Base-by-base conservation (phyloP, 30 jellyfish, hydroid and myxozoan species). In the Aurelia sp. region DNA sequence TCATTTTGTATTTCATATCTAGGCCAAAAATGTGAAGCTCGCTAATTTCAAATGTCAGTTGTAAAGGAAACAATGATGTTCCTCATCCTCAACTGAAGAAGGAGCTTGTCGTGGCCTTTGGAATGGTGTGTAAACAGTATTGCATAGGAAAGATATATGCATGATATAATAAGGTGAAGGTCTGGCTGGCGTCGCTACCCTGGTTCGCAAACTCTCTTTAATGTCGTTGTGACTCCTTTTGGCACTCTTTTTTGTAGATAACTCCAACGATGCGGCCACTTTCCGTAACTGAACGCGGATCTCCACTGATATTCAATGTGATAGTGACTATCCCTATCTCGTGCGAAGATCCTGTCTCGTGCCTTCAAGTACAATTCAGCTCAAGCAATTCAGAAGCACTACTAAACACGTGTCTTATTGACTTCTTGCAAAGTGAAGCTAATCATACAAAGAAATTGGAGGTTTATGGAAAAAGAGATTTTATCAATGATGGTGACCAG, bases 401-500 rank as follows among this genome's bases (percentile, higher is more conserved):
- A 10, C 22, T 88, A 11, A 94, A 69, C 73, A 79, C 55, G 33
- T 88, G 97, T 53, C 71, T 81, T 5, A 17, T 88, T 57, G 59
- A 74, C 18, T 88, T 88, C 75, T 61, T 69, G 37, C 66, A 79
- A 5, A 76, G 93, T 31, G 83, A 82, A 18, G 76, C 66, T 50
- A 81, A 79, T 30, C 93, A 73, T 20, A 79, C 94, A 20, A 82
- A 62, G n/a, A 71, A n/a, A 55, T 63, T 88, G 19, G 89, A 80
- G 52, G 95, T 88, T 27, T 90, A 79, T 22, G 97, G 95, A 21
- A 88, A 88, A 50, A 62, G 95, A 23, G 97, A 88, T 71, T 88
- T 88, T 58, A 67, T 88, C 48, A 88, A 88, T 78, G 97, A 88
- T 81, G 97, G 97, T 20, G 73, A 78, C 53, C 83, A 80, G 21